phyloP scores from a whole-genome alignment of 2,113 vertebrate genomes.

The Nibea albiflora region DNA sequence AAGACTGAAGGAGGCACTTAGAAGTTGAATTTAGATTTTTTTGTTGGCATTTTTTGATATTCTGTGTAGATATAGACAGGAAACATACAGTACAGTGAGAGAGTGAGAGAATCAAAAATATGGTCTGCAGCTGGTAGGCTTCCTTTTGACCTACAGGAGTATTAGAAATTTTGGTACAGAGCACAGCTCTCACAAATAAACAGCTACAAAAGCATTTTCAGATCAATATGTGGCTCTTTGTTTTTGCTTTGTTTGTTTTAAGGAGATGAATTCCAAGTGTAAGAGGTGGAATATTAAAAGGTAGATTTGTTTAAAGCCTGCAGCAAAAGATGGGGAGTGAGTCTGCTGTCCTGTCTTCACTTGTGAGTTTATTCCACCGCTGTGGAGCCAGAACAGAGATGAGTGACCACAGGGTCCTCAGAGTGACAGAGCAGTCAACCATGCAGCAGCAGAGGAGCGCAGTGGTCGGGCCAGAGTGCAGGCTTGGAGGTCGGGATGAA shows the following conservation, averaged over 20 bases:
- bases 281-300: not conserved
- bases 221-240: not conserved
- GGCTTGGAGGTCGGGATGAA: not conserved
- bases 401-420: not conserved
- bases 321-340: not conserved
- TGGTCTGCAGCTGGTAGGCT: not conserved
- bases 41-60: not conserved
- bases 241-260: not conserved
- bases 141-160: too few relatives aligned
- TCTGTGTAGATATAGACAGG: not conserved
- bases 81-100: not conserved
- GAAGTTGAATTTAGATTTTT: not conserved
- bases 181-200: not conserved
- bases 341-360: not conserved
- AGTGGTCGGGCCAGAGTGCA: not conserved
- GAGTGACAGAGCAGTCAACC: not conserved
- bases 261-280: not conserved
- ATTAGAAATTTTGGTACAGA: too few relatives aligned
- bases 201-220: not conserved
- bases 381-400: not conserved
- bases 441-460: not conserved
- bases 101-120: too few relatives aligned
- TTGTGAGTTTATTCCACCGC: not conserved
- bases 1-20: not conserved
- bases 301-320: not conserved